phyloP scores from a whole-genome alignment of 2,797 vertebrate genomes.

The Aselliscus stoliczkanus region DNA sequence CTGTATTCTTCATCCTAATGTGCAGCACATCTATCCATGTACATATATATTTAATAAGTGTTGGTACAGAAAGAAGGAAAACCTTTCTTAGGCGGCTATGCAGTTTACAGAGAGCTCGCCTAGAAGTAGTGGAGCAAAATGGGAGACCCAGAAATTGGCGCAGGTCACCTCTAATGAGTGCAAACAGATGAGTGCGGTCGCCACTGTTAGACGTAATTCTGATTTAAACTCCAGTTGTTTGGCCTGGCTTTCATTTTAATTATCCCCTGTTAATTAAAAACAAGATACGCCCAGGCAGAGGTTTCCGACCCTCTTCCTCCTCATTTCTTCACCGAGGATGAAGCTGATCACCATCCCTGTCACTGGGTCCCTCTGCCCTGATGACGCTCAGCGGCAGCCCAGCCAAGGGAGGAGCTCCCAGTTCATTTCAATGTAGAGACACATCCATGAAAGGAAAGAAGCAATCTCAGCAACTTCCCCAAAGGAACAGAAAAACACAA shows the following conservation, averaged over 20 bases:
- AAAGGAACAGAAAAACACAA: neutral
- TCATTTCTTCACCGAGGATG: slow-evolving; percentile 12
- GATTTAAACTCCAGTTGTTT: slow-evolving; percentile 69
- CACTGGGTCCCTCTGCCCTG: neutral
- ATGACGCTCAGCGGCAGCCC: neutral
- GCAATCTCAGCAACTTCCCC: neutral
- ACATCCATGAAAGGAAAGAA: slow-evolving; percentile 14
- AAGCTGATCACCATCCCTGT: neutral
- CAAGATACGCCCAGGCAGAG: slow-evolving; percentile 54
- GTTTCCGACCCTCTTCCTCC: slow-evolving; percentile 43
- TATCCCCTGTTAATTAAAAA: slow-evolving; percentile 71
- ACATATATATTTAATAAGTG: slow-evolving; percentile 38
- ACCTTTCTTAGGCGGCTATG: neutral
- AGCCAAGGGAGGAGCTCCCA: slow-evolving; percentile 55
- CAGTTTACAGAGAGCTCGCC: slow-evolving; percentile 38
- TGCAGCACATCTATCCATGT: slow-evolving; percentile 28
- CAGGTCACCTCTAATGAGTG: slow-evolving; percentile 49
- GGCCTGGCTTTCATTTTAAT: slow-evolving; percentile 72
- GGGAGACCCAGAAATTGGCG: neutral
- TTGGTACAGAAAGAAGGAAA: slow-evolving; percentile 26
- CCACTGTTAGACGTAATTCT: slow-evolving; percentile 55
- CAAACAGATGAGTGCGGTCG: neutral
- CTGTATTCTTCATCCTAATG: neutral
- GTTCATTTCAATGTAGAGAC: slow-evolving; percentile 21
- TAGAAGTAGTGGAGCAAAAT: slow-evolving; percentile 14